Evolutionary conservation across 2,797 vertebrate species (phyloP), one percentile per base, ranked within the genome.

Genomic region (Rhinoraja longicauda): DNA sequence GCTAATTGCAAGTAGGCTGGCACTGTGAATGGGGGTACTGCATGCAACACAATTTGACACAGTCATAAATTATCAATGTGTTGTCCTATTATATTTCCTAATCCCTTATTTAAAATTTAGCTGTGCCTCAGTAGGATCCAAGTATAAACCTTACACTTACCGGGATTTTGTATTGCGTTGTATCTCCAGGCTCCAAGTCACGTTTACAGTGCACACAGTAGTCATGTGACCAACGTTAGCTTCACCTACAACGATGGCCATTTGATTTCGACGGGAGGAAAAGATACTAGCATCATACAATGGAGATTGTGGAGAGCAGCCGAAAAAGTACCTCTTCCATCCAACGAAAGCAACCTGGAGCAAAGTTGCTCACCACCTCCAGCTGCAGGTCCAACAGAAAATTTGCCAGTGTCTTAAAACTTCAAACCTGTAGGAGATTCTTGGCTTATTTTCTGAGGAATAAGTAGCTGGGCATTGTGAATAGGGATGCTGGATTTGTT

Each of bases 211-310:
- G 99, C 98, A 93, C 99, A 99, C 96, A 99, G 98, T 94, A 99
- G 99, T 96, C 99, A 99, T 0, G 99, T 99, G 95, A 99, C 99
- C 95, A 99, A 99, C 0, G 99, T 99, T 95, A 99, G 98, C 95
- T 99, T 99, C 95, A 97, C 98, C 94, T 96, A 97, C 79, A 97
- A 95, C 0, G 99, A 99, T 93, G 96, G 97, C 94, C 98, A 99
- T 95, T 97, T 99, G 95, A 96, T 99, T 95, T 99, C 98, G 36
- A 99, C 98, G 36, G 99, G 98, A 70, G 99, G 99, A 84, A 99
- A 99, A 95, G 99, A 99, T 96, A 99, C 95, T 96, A 99, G 98
- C 95, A 98, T 99, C 95, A 98, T 99, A 95, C 98, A 99, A 93
- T 99, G 98, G 99, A 98, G 97, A 94, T 95, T 99, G 93, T 99